Evolutionary conservation across 2,797 vertebrate species (phyloP).

Genomic region (Gambelia wislizenii): DNA sequence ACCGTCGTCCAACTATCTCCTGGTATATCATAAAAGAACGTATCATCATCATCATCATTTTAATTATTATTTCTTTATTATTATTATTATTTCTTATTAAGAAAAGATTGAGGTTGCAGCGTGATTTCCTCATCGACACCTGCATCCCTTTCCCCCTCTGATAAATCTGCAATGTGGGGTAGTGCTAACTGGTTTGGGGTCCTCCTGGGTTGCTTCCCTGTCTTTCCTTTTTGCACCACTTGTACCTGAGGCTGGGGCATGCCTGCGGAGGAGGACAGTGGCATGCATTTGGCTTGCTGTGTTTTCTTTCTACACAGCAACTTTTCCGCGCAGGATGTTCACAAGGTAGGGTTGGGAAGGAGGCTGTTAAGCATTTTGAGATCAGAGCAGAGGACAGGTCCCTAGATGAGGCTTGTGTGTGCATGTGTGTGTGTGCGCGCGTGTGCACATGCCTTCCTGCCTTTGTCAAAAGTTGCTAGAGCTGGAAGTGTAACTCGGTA

Average conservation of each 20-base stretch:
- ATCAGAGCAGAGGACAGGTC: neutral
- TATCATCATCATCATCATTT: too few relatives aligned
- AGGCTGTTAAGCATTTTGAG: neutral
- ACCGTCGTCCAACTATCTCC: too few relatives aligned
- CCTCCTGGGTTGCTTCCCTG: neutral
- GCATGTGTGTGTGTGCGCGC: too few relatives aligned
- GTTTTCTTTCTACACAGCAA: neutral
- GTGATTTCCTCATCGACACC: neutral
- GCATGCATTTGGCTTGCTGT: neutral
- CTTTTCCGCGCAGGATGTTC: neutral
- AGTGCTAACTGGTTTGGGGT: too few relatives aligned
- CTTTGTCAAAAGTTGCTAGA: constrained; percentile 33
- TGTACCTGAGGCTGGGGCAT: neutral
- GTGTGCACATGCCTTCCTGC: neutral
- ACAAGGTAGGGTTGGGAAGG: neutral
- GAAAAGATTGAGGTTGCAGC: neutral
- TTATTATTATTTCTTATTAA: too few relatives aligned
- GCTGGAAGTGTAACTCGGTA: constrained; percentile 18
- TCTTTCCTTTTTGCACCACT: neutral
- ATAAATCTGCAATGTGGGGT: neutral
- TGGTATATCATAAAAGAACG: too few relatives aligned
- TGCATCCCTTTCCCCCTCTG: too few relatives aligned
- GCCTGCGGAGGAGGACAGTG: neutral
- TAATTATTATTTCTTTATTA: too few relatives aligned
- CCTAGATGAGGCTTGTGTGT: neutral